These are phyloP conservation scores for Philaethria dido DNA, from an alignment of 2,888 invertebrate species.

Conservation along the genomic window DNA sequence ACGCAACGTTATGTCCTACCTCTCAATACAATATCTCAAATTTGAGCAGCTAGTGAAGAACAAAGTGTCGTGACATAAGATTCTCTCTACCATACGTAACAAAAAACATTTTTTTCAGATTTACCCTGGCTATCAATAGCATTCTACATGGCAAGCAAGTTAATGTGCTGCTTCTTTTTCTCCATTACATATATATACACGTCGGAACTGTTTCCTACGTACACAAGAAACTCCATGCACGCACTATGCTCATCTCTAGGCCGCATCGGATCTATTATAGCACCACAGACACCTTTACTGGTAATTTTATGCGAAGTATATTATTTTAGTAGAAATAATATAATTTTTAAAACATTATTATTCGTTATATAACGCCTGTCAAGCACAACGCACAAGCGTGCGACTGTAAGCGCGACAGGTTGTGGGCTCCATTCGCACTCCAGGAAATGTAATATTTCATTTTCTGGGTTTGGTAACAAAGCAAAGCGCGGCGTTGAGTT, in stretches of 20 bases:
- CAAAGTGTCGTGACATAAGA: neutral
- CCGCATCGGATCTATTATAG: slow-evolving; percentile 85
- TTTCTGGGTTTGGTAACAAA: too few species aligned
- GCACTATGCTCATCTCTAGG: slow-evolving; percentile 87
- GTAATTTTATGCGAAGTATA: slow-evolving; percentile 59
- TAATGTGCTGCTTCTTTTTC: slow-evolving; percentile 85
- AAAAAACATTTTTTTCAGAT: slow-evolving; percentile 52
- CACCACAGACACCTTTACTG: slow-evolving; percentile 86
- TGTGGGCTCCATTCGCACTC: too few species aligned
- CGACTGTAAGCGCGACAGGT: too few species aligned
- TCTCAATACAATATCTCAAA: too few species aligned
- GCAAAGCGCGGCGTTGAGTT: too few species aligned
- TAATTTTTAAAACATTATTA: too few species aligned
- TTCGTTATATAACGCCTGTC: too few species aligned
- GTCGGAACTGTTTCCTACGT: slow-evolving; percentile 87
- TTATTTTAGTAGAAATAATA: neutral
- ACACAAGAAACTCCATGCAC: slow-evolving; percentile 86
- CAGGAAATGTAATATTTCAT: too few species aligned
- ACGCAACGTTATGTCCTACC: too few species aligned
- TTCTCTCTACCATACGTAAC: too few species aligned
- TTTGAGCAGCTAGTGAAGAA: too few species aligned
- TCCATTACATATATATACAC: slow-evolving; percentile 86
- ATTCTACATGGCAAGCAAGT: slow-evolving; percentile 85
- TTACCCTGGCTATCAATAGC: slow-evolving; percentile 73
- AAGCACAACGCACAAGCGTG: too few species aligned